A percentile compares a stretch with the other conserved stretches of the same genome.
Evolutionary conservation across 2,113 vertebrate genomes (phyloP).

Genomic region (Engystomops pustulosus): DNA sequence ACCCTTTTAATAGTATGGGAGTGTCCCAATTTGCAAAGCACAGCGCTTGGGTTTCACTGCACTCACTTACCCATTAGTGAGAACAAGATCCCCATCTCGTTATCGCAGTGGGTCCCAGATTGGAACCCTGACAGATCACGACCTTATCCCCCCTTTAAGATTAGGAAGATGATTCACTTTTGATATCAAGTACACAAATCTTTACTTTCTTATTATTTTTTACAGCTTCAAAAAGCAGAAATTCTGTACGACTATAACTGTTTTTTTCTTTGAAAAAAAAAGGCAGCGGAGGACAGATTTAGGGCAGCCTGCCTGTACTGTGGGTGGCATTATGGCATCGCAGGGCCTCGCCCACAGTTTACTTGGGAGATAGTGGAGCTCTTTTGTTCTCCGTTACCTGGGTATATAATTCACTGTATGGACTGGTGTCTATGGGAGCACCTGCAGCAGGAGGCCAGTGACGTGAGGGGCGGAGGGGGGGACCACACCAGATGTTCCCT

Average conservation of each 20-base stretch:
- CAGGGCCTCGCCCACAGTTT: not conserved
- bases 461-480: constrained; percentile 13
- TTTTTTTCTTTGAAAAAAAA: not conserved
- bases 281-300: not conserved
- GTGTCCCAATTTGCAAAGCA: no score
- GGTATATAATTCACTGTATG: constrained; percentile 43
- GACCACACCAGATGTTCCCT: constrained; percentile 55
- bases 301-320: not conserved
- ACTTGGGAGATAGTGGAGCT: not conserved
- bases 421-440: constrained; percentile 38
- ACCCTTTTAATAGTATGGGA: no score
- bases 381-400: constrained; percentile 52
- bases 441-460: constrained; percentile 47
- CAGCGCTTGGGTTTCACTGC: no score
- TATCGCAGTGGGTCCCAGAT: no score
- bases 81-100: no score
- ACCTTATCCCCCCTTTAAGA: no score
- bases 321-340: not conserved
- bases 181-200: no score
- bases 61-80: no score
- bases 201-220: no score
- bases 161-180: no score
- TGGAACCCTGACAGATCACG: no score
- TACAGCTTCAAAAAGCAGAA: not conserved
- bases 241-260: not conserved